A percentile compares a stretch with the other conserved stretches of the same genome.
phyloP scores from a whole-genome alignment of 2,888 invertebrate species.

The Harmothoe impar region DNA sequence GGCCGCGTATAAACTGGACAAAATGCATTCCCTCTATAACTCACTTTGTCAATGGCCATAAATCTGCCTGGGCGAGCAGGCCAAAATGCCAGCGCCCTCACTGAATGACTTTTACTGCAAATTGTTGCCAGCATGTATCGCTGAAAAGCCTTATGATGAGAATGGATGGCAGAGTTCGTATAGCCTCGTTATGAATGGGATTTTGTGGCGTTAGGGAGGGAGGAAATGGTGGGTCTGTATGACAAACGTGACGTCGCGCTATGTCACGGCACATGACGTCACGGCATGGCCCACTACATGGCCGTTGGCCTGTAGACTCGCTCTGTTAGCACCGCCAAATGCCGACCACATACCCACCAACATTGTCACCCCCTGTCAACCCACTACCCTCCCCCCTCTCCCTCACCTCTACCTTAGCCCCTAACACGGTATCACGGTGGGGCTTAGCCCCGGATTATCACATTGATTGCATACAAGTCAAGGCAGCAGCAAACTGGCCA shows the following conservation, averaged over 20 bases:
- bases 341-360: not conserved
- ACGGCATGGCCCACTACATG: no score
- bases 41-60: conserved; percentile 47
- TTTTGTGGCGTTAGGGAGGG: conserved; percentile 17
- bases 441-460: no score
- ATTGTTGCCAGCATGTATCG: conserved; percentile 53
- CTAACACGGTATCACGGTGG: no score
- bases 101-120: conserved; percentile 58
- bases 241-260: no score
- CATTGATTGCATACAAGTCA: no score
- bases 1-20: conserved; percentile 40
- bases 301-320: no score
- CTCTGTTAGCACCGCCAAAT: no score
- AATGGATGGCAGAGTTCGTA: conserved; percentile 31
- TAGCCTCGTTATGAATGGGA: conserved; percentile 50
- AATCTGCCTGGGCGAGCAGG: not conserved
- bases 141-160: conserved; percentile 35
- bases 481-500: no score
- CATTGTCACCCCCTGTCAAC: not conserved
- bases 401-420: no score
- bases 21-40: conserved; percentile 51
- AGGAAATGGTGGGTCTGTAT: not conserved
- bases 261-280: no score
- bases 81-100: conserved; percentile 48
- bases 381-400: not conserved